Evolutionary conservation across 2,888 invertebrate genomes (phyloP).

Genomic region (Muscina levida): DNA sequence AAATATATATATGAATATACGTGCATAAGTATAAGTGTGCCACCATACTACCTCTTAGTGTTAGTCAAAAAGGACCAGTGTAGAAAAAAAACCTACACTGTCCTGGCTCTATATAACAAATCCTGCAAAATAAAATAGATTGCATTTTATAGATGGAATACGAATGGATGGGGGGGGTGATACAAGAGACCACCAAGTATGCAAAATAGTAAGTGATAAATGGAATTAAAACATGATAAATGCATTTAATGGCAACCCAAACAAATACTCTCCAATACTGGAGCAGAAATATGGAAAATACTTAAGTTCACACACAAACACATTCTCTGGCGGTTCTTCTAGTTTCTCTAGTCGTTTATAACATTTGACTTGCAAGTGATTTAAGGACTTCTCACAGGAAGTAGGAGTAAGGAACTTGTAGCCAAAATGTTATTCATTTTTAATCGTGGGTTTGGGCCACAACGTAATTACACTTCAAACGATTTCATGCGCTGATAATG

Average conservation of each 20-base stretch:
- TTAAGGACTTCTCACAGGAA: background rate
- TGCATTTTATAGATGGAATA: background rate
- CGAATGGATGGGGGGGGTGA: background rate
- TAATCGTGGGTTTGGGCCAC: slow-evolving; percentile 12
- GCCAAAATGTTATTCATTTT: background rate
- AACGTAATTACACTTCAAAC: slow-evolving; percentile 15
- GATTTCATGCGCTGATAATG: background rate
- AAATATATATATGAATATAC: too few species aligned
- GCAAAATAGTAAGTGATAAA: slow-evolving; percentile 38
- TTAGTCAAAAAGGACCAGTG: background rate
- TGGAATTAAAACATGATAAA: slow-evolving; percentile 35
- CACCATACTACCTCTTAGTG: too few species aligned
- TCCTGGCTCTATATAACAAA: slow-evolving; percentile 1
- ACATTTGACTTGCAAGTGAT: slow-evolving; percentile 11
- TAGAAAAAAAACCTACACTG: background rate
- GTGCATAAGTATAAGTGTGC: too few species aligned
- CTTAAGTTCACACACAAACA: too few species aligned
- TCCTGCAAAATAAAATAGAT: slow-evolving; percentile 12
- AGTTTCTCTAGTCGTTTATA: background rate
- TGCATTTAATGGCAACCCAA: slow-evolving; percentile 34
- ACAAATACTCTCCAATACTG: background rate
- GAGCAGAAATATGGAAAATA: background rate
- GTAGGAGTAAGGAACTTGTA: background rate
- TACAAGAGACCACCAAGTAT: slow-evolving; percentile 8
- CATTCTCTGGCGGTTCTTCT: too few species aligned